phyloP scores from a whole-genome alignment of 2,113 vertebrate genomes.

The Tragelaphus strepsiceros region DNA sequence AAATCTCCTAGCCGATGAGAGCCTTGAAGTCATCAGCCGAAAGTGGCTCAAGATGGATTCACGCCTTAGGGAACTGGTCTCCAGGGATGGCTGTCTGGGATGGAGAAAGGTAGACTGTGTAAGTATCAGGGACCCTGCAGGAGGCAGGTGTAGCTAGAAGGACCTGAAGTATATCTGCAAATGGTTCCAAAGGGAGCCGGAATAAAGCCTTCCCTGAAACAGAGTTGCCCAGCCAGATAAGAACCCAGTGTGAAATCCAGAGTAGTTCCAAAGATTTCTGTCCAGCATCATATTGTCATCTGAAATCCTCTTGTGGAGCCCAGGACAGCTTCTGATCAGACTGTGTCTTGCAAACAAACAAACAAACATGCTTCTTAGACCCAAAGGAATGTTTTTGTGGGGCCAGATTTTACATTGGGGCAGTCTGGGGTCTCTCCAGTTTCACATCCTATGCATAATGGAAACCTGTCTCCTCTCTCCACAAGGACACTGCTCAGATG shows the following conservation, averaged over 20 bases:
- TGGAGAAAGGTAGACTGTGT: neutral
- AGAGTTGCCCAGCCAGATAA: neutral
- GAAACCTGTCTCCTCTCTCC: neutral
- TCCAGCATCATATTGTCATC: neutral
- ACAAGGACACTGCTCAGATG: neutral
- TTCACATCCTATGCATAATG: fast-evolving
- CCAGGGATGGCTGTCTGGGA: neutral
- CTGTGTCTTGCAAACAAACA: neutral
- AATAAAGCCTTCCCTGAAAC: neutral
- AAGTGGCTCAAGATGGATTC: neutral
- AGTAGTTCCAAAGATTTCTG: neutral
- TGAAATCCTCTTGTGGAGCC: neutral
- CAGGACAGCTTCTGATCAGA: neutral
- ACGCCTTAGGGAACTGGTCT: neutral
- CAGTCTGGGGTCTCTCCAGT: too few relatives aligned
- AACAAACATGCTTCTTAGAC: neutral
- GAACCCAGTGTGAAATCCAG: neutral
- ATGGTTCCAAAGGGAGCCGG: neutral
- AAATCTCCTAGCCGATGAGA: neutral
- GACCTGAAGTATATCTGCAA: neutral
- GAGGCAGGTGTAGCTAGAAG: neutral
- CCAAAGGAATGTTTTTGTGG: neutral
- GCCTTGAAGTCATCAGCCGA: neutral
- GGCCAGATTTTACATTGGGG: neutral
- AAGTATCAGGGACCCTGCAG: neutral